Conservation (phyloP, 2,888 invertebrate species). For the Mactromeris polynyma region DNA sequence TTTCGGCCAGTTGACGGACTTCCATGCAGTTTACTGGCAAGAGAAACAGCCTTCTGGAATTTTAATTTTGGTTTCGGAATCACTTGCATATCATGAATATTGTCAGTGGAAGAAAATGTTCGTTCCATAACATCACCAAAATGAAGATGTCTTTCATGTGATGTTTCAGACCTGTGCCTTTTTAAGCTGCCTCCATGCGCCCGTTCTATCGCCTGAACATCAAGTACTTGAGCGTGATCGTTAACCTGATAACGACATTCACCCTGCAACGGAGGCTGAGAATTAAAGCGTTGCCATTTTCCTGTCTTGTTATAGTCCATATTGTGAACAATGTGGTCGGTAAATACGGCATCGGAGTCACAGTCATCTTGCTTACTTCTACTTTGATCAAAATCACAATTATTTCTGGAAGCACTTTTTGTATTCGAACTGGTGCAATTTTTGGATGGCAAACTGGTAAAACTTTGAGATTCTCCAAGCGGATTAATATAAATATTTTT, state of each 20-base stretch:
- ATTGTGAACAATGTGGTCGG: slow-evolving; percentile 81
- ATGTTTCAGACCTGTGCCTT: slow-evolving; percentile 81
- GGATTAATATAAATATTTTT: slow-evolving; percentile 87
- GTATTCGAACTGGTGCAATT: slow-evolving; percentile 57
- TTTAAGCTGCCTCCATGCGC: slow-evolving; percentile 77
- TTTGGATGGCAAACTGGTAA: slow-evolving; percentile 59
- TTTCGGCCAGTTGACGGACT: slow-evolving; percentile 86
- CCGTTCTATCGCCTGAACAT: slow-evolving; percentile 45
- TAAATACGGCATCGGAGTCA: slow-evolving; percentile 68
- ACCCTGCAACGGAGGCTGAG: slow-evolving; percentile 74
- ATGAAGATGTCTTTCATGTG: slow-evolving; percentile 81
- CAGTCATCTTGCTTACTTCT: slow-evolving; percentile 46
- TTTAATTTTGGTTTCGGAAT: slow-evolving; percentile 82
- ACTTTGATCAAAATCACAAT: slow-evolving; percentile 48
- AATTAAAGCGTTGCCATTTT: slow-evolving; percentile 81
- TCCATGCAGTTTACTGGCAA: slow-evolving; percentile 83
- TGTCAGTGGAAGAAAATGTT: slow-evolving; percentile 84
- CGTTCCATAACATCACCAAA: slow-evolving; percentile 82
- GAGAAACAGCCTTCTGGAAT: slow-evolving; percentile 84
- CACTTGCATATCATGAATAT: slow-evolving; percentile 82
- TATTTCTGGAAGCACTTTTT: slow-evolving; percentile 66
- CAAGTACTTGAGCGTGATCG: slow-evolving; percentile 45
- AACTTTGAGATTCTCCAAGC: slow-evolving; percentile 77
- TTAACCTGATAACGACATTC: slow-evolving; percentile 47
- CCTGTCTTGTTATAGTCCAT: slow-evolving; percentile 81